Percentiles rank a stretch among this genome's conserved stretches.
phyloP scores from a whole-genome alignment of 2,797 vertebrate genomes.

The Tenualosa ilisha region DNA sequence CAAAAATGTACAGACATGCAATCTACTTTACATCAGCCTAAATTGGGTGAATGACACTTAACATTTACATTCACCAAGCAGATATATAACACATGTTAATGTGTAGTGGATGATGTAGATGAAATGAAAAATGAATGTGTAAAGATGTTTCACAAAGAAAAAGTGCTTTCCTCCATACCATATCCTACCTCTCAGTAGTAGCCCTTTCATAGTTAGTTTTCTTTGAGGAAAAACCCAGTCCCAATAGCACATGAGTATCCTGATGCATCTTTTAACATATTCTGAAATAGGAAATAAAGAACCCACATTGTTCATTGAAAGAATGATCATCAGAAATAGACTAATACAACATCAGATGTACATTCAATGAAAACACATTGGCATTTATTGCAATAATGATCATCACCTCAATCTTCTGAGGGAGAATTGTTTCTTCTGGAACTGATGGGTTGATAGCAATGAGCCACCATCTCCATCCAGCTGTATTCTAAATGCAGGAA shows the following conservation, averaged over 20 bases:
- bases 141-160: not conserved
- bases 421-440: slow-evolving; percentile 31
- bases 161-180: slow-evolving; percentile 53
- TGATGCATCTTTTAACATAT: slow-evolving; percentile 69
- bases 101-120: too few relatives aligned
- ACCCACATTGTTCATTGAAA: not conserved
- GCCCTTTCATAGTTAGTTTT: slow-evolving; percentile 58
- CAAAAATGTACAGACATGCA: too few relatives aligned
- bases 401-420: slow-evolving; percentile 41
- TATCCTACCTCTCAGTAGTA: slow-evolving; percentile 62
- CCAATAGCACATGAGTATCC: slow-evolving; percentile 65
- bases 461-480: slow-evolving; percentile 47
- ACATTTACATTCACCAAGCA: too few relatives aligned
- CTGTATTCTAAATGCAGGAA: slow-evolving; percentile 27
- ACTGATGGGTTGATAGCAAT: slow-evolving; percentile 44
- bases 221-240: slow-evolving; percentile 66
- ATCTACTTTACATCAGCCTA: too few relatives aligned
- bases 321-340: too few relatives aligned
- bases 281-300: slow-evolving; percentile 50
- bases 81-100: too few relatives aligned
- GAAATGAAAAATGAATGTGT: not conserved
- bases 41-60: too few relatives aligned
- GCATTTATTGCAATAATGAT: too few relatives aligned
- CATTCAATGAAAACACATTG: too few relatives aligned
- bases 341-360: too few relatives aligned